Evolutionary conservation across 2,113 vertebrate species (phyloP).

Genomic region (Podilymbus podiceps): DNA sequence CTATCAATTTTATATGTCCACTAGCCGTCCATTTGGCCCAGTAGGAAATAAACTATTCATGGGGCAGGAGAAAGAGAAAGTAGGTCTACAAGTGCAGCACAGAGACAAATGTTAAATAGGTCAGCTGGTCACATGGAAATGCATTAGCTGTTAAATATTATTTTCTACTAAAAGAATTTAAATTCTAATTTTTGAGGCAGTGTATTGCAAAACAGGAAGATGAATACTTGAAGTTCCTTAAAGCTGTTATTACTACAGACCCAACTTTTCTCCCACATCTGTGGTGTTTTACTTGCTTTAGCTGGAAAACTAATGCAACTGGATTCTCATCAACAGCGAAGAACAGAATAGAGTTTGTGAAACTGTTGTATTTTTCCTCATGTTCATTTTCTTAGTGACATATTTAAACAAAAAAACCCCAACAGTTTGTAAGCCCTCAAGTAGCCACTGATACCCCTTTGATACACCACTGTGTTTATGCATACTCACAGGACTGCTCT

Average conservation of each 20-base stretch:
- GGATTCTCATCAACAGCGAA: background rate
- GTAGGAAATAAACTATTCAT: background rate
- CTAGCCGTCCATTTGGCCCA: background rate
- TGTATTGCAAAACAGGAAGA: background rate
- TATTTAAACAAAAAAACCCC: background rate
- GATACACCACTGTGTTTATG: background rate
- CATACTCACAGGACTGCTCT: background rate
- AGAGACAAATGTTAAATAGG: slow-evolving; percentile 5
- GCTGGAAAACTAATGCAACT: background rate
- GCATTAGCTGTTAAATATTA: background rate
- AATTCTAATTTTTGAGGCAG: background rate
- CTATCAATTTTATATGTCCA: background rate
- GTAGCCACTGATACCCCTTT: background rate
- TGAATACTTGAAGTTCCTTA: background rate
- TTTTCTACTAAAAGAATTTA: background rate
- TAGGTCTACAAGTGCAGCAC: background rate
- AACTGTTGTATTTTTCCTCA: background rate
- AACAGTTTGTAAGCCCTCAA: background rate
- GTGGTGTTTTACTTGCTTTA: background rate
- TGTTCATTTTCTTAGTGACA: background rate
- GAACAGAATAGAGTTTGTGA: background rate
- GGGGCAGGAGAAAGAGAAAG: background rate
- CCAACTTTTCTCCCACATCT: background rate
- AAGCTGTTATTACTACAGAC: background rate
- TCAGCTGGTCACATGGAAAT: background rate